Evolutionary conservation across 2,888 invertebrate species (phyloP).

Genomic region (Ophion slaviceki): DNA sequence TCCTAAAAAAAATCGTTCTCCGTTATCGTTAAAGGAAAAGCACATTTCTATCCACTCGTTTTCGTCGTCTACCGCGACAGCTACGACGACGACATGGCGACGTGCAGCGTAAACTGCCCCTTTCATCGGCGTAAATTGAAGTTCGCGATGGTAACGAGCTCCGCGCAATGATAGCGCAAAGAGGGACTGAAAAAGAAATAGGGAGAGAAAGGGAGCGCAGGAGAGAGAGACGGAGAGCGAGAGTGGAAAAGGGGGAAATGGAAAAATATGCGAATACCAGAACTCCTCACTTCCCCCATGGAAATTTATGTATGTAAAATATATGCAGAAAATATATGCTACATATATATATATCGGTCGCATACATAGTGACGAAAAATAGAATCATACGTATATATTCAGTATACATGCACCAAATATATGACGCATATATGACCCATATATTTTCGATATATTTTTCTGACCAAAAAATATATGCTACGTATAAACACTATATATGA

Average conservation of each 20-base stretch:
- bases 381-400: too few species aligned
- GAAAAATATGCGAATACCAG: background rate
- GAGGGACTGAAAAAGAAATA: background rate
- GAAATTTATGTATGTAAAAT: too few species aligned
- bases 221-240: background rate
- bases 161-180: conserved; percentile 29
- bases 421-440: too few species aligned
- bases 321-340: too few species aligned
- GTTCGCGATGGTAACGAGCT: conserved; percentile 68
- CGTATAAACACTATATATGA: too few species aligned
- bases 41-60: conserved; percentile 70
- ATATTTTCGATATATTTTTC: too few species aligned
- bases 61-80: conserved; percentile 35
- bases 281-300: background rate
- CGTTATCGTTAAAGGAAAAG: conserved; percentile 56
- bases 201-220: too few species aligned
- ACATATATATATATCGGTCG: too few species aligned
- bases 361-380: too few species aligned
- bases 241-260: background rate
- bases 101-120: conserved; percentile 41
- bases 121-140: conserved; percentile 68
- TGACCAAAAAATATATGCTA: too few species aligned
- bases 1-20: conserved; percentile 21
- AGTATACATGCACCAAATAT: too few species aligned
- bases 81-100: conserved; percentile 20